These are phyloP conservation scores for Perdita meconis DNA, from an alignment of 2,888 invertebrate species.

Conservation along the genomic window DNA sequence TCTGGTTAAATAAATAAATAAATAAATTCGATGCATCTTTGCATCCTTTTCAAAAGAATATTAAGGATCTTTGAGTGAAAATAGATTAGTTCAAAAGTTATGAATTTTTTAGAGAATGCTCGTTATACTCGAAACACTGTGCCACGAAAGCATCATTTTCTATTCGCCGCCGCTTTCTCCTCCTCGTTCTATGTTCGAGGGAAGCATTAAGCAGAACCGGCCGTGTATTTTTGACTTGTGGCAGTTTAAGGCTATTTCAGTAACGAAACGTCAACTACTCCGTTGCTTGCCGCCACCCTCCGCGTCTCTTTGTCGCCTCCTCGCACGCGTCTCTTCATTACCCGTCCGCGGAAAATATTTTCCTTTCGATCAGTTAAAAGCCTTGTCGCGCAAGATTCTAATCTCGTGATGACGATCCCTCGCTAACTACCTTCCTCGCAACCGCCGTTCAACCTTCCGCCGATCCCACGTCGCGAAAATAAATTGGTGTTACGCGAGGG, in stretches of 20 bases:
- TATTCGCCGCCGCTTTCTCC: conserved; percentile 23
- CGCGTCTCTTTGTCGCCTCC: conserved; percentile 32
- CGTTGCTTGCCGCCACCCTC: conserved; percentile 38
- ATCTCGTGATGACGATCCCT: background rate
- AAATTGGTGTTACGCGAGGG: conserved; percentile 22
- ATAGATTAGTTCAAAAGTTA: too few species aligned
- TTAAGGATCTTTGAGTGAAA: too few species aligned
- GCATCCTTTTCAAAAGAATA: too few species aligned
- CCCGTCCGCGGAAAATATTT: conserved; percentile 21
- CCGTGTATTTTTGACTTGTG: conserved; percentile 73
- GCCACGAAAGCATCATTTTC: conserved; percentile 1
- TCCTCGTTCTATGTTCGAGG: conserved; percentile 17
- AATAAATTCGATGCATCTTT: too few species aligned
- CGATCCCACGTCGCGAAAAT: conserved; percentile 41
- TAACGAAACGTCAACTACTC: conserved; percentile 64
- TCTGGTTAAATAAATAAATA: too few species aligned
- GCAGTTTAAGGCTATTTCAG: conserved; percentile 73
- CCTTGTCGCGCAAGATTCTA: background rate
- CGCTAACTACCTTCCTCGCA: conserved; percentile 28
- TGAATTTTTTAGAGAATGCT: too few species aligned
- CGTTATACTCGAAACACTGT: too few species aligned
- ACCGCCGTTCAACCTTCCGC: conserved; percentile 38
- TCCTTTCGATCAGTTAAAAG: conserved; percentile 16
- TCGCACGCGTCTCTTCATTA: conserved; percentile 15
- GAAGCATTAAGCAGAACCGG: conserved; percentile 49